Conservation (phyloP, 1,140 invertebrate species). For the Meloidogyne hapla region DNA sequence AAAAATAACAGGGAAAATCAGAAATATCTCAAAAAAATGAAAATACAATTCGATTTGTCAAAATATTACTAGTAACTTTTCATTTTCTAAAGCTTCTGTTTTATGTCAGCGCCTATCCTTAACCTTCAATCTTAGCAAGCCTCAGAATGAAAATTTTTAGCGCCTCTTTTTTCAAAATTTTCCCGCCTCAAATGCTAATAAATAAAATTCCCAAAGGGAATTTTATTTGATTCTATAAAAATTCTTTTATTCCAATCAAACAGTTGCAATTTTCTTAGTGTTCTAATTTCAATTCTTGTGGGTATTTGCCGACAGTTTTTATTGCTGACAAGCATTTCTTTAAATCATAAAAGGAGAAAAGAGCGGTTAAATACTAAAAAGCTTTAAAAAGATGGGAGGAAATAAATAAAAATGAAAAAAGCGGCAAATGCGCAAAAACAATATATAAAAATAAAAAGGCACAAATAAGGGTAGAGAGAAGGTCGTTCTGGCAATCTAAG, state of each 20-base stretch:
- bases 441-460: not conserved
- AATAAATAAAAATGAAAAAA: not conserved
- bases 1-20: too few species aligned
- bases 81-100: too few species aligned
- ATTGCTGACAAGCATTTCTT: not conserved
- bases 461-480: not conserved
- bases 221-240: not conserved
- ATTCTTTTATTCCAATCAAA: not conserved
- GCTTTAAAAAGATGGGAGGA: not conserved
- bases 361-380: not conserved
- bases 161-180: not conserved
- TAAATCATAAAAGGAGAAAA: not conserved
- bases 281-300: not conserved
- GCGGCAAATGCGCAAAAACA: not conserved
- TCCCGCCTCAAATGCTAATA: not conserved
- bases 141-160: not conserved
- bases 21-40: too few species aligned
- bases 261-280: not conserved
- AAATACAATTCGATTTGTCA: too few species aligned
- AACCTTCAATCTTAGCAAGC: too few species aligned
- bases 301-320: not conserved
- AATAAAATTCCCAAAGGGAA: slow-evolving; percentile 4
- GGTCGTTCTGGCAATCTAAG: not conserved
- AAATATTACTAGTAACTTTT: too few species aligned
- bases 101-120: too few species aligned